These are phyloP conservation scores for Eupithecia subumbrata DNA, from an alignment of 2,888 invertebrate species.

Conservation along the genomic window DNA sequence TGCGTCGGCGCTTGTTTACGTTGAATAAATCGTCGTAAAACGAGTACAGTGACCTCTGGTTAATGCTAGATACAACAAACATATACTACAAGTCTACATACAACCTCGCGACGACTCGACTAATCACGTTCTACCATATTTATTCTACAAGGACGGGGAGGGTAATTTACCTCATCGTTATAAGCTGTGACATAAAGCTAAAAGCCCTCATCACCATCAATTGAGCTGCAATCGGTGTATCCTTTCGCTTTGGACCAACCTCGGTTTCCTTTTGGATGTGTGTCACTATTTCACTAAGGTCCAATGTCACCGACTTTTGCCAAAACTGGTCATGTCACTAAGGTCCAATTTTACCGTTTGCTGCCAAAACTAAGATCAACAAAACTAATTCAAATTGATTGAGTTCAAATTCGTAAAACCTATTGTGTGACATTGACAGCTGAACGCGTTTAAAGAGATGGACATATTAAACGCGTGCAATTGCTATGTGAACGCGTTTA, in stretches of 20 bases:
- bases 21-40: conserved; percentile 14
- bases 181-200: not conserved
- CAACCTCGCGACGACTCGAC: not conserved
- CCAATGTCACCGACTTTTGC: no score
- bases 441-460: no score
- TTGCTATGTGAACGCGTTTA: no score
- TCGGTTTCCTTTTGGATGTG: not conserved
- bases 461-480: no score
- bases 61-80: not conserved
- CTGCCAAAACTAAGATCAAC: no score
- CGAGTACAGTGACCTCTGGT: conserved; percentile 15
- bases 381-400: no score
- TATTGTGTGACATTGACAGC: no score
- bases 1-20: conserved; percentile 25
- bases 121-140: not conserved
- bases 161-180: not conserved
- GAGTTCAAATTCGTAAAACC: no score
- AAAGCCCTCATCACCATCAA: not conserved
- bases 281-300: not conserved
- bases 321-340: not conserved
- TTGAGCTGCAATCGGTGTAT: not conserved
- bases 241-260: not conserved
- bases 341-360: no score
- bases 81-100: not conserved
- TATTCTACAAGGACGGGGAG: not conserved